Evolutionary conservation across 2,888 invertebrate genomes (phyloP).

Genomic region (Leptarthrus brevirostris): DNA sequence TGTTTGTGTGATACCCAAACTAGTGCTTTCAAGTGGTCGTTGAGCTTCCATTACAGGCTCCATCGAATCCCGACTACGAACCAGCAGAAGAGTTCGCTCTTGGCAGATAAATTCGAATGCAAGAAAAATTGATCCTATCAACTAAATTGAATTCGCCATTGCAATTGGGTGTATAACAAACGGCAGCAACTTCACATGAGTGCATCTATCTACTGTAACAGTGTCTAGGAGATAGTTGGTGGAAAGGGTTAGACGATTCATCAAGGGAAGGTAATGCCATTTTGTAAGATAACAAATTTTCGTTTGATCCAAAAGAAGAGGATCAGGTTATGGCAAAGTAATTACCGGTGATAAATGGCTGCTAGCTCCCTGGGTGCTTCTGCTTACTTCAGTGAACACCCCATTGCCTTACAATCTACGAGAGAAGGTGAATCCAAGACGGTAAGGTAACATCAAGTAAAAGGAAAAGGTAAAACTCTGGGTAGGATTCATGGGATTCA

Average conservation of each 20-base stretch:
- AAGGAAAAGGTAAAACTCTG: constrained; percentile 5
- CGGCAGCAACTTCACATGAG: constrained; percentile 52
- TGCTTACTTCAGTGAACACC: constrained; percentile 4
- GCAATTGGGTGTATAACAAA: constrained; percentile 56
- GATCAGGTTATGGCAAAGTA: constrained; percentile 42
- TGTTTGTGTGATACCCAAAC: background rate
- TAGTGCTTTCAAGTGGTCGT: background rate
- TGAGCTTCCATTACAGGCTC: constrained; percentile 11
- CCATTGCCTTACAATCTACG: background rate
- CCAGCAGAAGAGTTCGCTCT: background rate
- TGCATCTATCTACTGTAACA: constrained; percentile 10
- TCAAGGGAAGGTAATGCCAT: constrained; percentile 29
- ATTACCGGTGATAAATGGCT: constrained; percentile 40
- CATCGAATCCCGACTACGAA: background rate
- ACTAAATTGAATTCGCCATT: constrained; percentile 66
- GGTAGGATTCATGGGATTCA: constrained; percentile 38
- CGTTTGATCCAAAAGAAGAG: constrained; percentile 33
- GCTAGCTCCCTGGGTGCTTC: constrained; percentile 23
- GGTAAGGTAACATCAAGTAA: constrained; percentile 10
- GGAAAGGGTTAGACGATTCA: constrained; percentile 6
- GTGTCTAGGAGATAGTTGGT: background rate
- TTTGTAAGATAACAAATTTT: constrained; percentile 43
- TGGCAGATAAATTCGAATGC: constrained; percentile 37
- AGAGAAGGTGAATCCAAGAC: background rate
- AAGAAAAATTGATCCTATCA: constrained; percentile 62